phyloP scores from a whole-genome alignment of 2,113 vertebrate species.

The Vimba vimba region DNA sequence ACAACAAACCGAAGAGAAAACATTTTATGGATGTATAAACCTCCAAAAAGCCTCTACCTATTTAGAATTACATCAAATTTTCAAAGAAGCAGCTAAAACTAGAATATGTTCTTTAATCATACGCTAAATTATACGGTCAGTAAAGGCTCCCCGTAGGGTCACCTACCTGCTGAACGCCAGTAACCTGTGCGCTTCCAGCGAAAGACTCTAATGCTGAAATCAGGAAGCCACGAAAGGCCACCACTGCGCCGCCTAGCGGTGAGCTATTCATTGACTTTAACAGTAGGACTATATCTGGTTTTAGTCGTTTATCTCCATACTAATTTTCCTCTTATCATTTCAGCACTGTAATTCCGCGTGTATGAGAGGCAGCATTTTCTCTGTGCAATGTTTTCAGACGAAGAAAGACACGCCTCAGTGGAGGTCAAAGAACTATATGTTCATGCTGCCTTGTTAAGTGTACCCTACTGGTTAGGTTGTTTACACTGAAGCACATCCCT shows the following conservation, averaged over 20 bases:
- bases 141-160: neutral
- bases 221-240: conserved; percentile 32
- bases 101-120: neutral
- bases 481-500: conserved; percentile 51
- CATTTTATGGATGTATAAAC: neutral
- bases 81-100: neutral
- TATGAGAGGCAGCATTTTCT: neutral
- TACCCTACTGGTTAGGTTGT: conserved; percentile 54
- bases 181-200: conserved; percentile 32
- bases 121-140: neutral
- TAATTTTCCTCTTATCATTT: neutral
- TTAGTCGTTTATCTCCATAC: neutral
- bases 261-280: neutral
- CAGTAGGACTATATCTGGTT: neutral
- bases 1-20: neutral
- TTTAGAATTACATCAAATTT: neutral
- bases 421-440: conserved; percentile 67
- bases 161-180: conserved; percentile 35
- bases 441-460: neutral
- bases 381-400: conserved; percentile 21
- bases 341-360: neutral
- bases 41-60: neutral
- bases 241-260: neutral
- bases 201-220: neutral
- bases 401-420: conserved; percentile 61